Percentiles rank a stretch among this genome's conserved stretches.
Conservation (phyloP, 1,140 invertebrate genomes). For the Trachelipus rathkii region DNA sequence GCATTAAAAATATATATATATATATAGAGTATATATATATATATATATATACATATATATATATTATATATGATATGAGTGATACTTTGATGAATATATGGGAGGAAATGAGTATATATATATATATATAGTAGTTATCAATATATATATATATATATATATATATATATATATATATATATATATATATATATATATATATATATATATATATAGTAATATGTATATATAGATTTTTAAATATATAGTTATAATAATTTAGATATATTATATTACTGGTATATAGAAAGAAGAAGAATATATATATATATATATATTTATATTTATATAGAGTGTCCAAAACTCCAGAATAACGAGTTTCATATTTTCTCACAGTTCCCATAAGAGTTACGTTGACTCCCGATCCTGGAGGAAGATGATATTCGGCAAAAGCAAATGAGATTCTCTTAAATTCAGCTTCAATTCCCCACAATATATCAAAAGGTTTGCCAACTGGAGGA, state of each 20-base stretch:
- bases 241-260: too few species aligned
- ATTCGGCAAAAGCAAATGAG: neutral
- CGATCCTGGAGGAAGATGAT: neutral
- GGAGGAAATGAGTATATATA: neutral
- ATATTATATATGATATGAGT: neutral
- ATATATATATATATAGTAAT: too few species aligned
- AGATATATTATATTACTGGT: too few species aligned
- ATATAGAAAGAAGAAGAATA: too few species aligned
- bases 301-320: neutral
- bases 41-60: neutral
- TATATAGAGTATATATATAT: neutral
- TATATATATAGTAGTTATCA: too few species aligned
- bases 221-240: too few species aligned
- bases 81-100: neutral
- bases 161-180: neutral
- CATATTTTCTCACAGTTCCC: neutral
- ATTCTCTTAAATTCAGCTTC: neutral
- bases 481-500: neutral
- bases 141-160: slow-evolving; percentile 5
- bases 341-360: neutral
- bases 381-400: neutral
- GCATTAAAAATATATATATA: too few species aligned
- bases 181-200: slow-evolving; percentile 1
- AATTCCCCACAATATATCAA: neutral
- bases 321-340: neutral